Percentiles rank a stretch among this genome's conserved stretches.
Evolutionary conservation across 2,113 vertebrate species (phyloP).

Genomic region (Platichthys flesus): DNA sequence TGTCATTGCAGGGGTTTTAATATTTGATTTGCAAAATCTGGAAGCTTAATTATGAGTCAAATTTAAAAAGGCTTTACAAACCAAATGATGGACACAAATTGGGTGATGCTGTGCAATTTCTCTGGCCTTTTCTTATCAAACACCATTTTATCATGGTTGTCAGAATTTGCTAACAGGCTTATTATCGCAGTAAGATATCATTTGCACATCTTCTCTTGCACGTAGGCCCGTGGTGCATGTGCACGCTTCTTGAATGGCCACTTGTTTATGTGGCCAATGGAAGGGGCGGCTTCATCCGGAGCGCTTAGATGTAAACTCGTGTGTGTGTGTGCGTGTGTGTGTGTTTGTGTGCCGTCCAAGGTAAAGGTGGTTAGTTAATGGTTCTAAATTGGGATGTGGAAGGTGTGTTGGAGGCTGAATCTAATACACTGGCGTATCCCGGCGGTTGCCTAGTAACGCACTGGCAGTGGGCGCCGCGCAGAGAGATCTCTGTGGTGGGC

Average conservation of each 20-base stretch:
- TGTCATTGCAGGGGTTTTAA: background rate
- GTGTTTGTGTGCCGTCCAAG: constrained; percentile 33
- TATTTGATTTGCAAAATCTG: background rate
- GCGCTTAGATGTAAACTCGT: background rate
- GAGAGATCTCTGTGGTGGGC: constrained; percentile 79
- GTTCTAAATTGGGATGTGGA: constrained; percentile 72
- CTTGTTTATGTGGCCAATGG: constrained; percentile 28
- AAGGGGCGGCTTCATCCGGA: background rate
- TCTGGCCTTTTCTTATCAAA: background rate
- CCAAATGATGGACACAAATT: background rate
- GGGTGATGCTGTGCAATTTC: background rate
- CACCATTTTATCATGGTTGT: constrained; percentile 4
- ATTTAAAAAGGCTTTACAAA: constrained; percentile 25
- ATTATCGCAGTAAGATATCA: constrained; percentile 17
- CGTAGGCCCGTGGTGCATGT: constrained; percentile 16
- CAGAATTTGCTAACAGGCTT: constrained; percentile 15
- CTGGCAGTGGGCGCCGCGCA: constrained; percentile 82
- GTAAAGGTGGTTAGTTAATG: constrained; percentile 65
- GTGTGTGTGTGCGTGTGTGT: too few species aligned
- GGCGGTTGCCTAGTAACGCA: constrained; percentile 83
- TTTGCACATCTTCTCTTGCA: constrained; percentile 14
- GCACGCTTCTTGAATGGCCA: constrained; percentile 25
- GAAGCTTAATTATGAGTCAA: constrained; percentile 20
- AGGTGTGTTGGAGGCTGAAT: constrained; percentile 64
- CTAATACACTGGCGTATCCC: constrained; percentile 78